Evolutionary conservation across 2,888 invertebrate species (phyloP).

Genomic region (Hydropsyche betteni): DNA sequence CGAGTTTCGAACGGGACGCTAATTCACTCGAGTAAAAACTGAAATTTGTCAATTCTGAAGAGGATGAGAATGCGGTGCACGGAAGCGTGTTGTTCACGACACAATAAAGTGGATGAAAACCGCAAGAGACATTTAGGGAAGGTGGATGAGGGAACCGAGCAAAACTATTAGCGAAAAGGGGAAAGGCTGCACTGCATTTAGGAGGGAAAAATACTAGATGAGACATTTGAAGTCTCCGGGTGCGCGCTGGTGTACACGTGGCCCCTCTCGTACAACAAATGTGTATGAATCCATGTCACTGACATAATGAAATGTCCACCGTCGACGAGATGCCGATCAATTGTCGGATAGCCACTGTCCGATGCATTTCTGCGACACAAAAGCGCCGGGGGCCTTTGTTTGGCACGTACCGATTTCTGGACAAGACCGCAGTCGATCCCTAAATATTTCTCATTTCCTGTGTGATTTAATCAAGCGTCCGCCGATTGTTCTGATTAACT

Average conservation of each 20-base stretch:
- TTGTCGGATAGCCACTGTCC: slow-evolving; percentile 31
- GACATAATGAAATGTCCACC: slow-evolving; percentile 39
- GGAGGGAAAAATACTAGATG: slow-evolving; percentile 7
- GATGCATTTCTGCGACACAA: slow-evolving; percentile 33
- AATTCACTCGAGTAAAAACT: too few species aligned
- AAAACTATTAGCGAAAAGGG: slow-evolving; percentile 26
- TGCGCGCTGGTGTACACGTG: background rate
- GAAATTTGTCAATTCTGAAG: too few species aligned
- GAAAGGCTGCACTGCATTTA: background rate
- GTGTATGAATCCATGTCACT: slow-evolving; percentile 11
- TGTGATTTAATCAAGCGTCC: too few species aligned
- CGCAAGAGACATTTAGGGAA: slow-evolving; percentile 29
- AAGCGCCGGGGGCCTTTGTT: background rate
- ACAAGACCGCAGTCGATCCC: too few species aligned
- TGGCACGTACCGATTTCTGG: too few species aligned
- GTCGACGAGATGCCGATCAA: slow-evolving; percentile 41
- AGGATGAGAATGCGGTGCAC: background rate
- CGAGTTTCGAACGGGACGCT: too few species aligned
- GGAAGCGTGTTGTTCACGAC: background rate
- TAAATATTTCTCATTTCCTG: too few species aligned
- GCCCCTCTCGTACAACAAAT: background rate
- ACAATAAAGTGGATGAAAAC: slow-evolving; percentile 30
- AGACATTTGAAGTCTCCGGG: slow-evolving; percentile 7
- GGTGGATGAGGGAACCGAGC: slow-evolving; percentile 27
- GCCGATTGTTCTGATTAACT: too few species aligned